These are phyloP conservation scores for Bemisia tabaci DNA, from an alignment of 1,140 invertebrate genomes.

Conservation along the genomic window DNA sequence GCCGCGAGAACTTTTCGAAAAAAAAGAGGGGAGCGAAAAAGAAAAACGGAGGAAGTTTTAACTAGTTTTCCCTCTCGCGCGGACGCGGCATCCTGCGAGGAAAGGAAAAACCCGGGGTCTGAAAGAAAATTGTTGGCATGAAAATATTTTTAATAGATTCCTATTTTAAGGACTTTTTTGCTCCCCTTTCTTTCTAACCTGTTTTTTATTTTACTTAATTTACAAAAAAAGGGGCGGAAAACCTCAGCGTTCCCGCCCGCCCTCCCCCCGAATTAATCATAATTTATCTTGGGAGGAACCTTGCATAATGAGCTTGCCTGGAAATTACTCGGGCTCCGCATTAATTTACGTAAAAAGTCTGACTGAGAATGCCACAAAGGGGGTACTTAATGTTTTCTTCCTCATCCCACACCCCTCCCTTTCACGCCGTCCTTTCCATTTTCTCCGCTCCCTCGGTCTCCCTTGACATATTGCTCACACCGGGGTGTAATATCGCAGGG, in stretches of 20 bases:
- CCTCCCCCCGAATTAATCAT: not conserved
- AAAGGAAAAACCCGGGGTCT: not conserved
- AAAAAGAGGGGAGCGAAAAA: not conserved
- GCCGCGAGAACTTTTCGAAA: not conserved
- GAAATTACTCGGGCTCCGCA: not conserved
- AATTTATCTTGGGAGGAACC: not conserved
- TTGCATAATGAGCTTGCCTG: not conserved
- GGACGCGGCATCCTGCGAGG: not conserved
- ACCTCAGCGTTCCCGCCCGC: not conserved
- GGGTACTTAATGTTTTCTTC: not conserved
- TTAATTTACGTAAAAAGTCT: not conserved
- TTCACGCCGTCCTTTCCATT: not conserved
- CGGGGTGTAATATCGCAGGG: no score
- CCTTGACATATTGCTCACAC: no score
- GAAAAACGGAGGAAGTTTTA: not conserved
- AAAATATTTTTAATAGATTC: constrained; percentile 1
- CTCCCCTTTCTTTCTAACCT: not conserved
- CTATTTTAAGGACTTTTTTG: not conserved
- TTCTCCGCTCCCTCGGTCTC: not conserved
- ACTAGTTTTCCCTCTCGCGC: not conserved
- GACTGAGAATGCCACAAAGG: not conserved
- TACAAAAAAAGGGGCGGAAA: not conserved
- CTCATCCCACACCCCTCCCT: not conserved
- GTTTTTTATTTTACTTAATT: not conserved
- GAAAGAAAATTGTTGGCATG: not conserved